Evolutionary conservation across 2,888 invertebrate species (phyloP).

Genomic region (Scelioninae gen. 2): DNA sequence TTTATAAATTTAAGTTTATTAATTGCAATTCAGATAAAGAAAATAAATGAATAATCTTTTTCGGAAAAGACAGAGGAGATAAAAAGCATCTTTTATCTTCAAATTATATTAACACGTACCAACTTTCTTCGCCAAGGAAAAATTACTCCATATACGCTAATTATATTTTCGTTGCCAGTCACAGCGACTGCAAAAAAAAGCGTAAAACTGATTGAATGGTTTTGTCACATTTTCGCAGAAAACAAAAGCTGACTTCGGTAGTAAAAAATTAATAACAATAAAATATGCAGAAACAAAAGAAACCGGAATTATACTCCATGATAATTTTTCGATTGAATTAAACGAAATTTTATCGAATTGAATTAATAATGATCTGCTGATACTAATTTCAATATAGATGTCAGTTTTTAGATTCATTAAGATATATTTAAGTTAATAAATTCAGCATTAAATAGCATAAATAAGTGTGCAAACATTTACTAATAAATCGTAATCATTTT

Average conservation of each 20-base stretch:
- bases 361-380: no score
- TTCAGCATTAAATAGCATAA: no score
- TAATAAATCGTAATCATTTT: no score
- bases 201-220: conserved; percentile 28
- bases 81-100: conserved; percentile 22
- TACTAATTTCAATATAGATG: no score
- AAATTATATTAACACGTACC: conserved; percentile 34
- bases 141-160: conserved; percentile 27
- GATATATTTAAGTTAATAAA: no score
- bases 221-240: conserved; percentile 23
- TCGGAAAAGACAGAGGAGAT: conserved; percentile 13
- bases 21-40: conserved; percentile 24
- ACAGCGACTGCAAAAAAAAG: conserved; percentile 7
- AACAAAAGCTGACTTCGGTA: conserved; percentile 14
- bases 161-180: conserved; percentile 31
- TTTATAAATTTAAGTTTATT: no score
- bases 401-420: conserved; percentile 34
- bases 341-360: no score
- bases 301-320: background rate
- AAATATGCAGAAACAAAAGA: conserved; percentile 4
- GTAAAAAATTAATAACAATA: conserved; percentile 32
- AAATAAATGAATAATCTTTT: conserved; percentile 37
- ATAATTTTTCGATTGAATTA: conserved; percentile 20
- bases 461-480: no score
- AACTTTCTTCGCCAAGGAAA: conserved; percentile 28